Conservation (phyloP, 1,140 invertebrate genomes). For the Triops longicaudatus region DNA sequence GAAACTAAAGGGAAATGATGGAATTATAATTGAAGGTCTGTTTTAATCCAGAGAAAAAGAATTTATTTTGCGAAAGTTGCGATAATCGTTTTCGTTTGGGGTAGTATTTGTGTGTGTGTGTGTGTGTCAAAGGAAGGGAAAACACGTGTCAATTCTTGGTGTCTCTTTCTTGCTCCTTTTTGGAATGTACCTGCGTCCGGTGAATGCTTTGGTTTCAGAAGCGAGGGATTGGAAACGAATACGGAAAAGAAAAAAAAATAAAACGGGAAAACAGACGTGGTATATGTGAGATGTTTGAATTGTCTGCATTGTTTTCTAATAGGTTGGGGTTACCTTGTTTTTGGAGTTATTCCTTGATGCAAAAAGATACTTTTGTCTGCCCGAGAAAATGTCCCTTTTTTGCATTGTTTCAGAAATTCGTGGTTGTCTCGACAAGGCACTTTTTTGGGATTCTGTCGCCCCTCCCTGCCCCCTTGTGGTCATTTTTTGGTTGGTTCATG, state of each 20-base stretch:
- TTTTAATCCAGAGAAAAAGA: not conserved
- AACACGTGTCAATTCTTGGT: too few relatives aligned
- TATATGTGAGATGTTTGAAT: too few relatives aligned
- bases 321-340: slow-evolving; percentile 14
- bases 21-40: not conserved
- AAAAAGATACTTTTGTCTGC: not conserved
- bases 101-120: not conserved
- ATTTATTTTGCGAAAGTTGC: not conserved
- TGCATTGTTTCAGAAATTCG: not conserved
- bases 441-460: not conserved
- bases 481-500: not conserved
- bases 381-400: not conserved
- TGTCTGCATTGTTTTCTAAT: not conserved
- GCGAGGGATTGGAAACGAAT: not conserved
- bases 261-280: too few relatives aligned
- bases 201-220: not conserved
- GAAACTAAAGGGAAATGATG: too few relatives aligned
- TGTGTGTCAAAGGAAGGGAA: not conserved
- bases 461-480: not conserved
- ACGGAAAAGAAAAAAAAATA: not conserved
- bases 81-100: not conserved
- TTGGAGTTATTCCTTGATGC: not conserved
- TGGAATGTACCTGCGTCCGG: slow-evolving; percentile 13
- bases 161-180: not conserved
- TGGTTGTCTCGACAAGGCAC: not conserved